Base-by-base conservation (phyloP, 64 coral and sea anemone species). In the Anthopleura sola region DNA sequence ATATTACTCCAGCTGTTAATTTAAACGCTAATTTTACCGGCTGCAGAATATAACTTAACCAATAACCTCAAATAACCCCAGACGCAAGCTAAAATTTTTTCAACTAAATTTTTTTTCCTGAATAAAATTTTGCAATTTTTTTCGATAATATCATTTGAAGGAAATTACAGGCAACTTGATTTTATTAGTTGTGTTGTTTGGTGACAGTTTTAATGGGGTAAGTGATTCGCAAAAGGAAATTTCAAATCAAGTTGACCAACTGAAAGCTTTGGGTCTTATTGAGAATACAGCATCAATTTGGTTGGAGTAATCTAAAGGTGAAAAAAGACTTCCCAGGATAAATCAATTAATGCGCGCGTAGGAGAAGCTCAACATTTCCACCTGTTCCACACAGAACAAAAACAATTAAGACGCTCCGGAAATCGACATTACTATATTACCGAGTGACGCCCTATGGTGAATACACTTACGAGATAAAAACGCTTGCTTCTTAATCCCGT, bases 371-470 rank as follows among this genome's bases (percentile, higher is more conserved):
- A 36, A 36, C 10, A 34, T 71, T 71, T 71, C 15, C 66, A 71
- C 66, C 66, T 71, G 66, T 71, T 34, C 66, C 13, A 33, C 60
- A 23, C 20, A 66, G 6, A 66, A 66, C 31, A 71, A 71, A 71
- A 71, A 36, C 66, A 71, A 71, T 71, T 71, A 71, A 71, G 66
- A 71, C n/a, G 66, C 66, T 71, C 66, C 66, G 66, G 66, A 71
- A 71, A 71, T 71, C 66, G 66, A 71, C 29, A 71, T 71, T 29
- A 71, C 66, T 71, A 71, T 71, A 71, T 71, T 71, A 34, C 28
- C 13, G 66, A 71, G 13, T 7, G 66, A 71, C 66, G 66, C 66
- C 66, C 66, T 71, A 71, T n/a, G 66, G 66, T 32, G 66, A 71
- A 71, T 28, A 71, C 11, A 71, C 66, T 71, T 71, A 71, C 62